phyloP scores from a whole-genome alignment of 2,113 vertebrate genomes.

The Scophthalmus maximus region DNA sequence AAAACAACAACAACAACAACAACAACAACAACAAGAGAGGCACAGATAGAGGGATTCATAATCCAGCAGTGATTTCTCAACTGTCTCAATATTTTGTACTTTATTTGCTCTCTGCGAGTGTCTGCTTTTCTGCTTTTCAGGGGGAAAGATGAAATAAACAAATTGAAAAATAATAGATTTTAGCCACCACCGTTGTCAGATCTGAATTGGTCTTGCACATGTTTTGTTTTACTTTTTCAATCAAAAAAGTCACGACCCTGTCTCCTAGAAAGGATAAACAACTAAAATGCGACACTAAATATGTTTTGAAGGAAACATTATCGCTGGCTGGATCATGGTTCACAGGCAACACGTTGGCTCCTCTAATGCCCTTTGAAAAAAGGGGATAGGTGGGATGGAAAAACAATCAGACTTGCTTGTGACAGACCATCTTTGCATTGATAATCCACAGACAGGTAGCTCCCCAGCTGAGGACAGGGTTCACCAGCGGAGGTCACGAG shows the following conservation, averaged over 20 bases:
- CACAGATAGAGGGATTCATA: too few species aligned
- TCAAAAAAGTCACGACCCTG: too few species aligned
- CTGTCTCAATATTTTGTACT: neutral
- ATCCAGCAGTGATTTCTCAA: too few species aligned
- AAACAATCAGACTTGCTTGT: neutral
- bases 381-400: too few species aligned
- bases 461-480: slow-evolving; percentile 84
- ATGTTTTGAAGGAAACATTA: too few species aligned
- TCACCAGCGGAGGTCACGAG: slow-evolving; percentile 85
- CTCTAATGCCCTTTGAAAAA: too few species aligned
- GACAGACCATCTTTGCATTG: slow-evolving; percentile 89
- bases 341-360: neutral
- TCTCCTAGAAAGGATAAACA: too few species aligned
- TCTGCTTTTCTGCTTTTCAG: neutral
- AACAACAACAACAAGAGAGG: neutral
- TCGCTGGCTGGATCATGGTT: too few species aligned
- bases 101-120: neutral
- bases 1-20: neutral
- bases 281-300: too few species aligned
- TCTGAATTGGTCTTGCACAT: neutral
- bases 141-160: neutral
- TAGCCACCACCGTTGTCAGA: neutral
- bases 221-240: neutral
- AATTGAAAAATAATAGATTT: neutral
- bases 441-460: slow-evolving; percentile 89